Evolutionary conservation across 2,888 invertebrate genomes (phyloP).

Genomic region (Scaptomyza flava): DNA sequence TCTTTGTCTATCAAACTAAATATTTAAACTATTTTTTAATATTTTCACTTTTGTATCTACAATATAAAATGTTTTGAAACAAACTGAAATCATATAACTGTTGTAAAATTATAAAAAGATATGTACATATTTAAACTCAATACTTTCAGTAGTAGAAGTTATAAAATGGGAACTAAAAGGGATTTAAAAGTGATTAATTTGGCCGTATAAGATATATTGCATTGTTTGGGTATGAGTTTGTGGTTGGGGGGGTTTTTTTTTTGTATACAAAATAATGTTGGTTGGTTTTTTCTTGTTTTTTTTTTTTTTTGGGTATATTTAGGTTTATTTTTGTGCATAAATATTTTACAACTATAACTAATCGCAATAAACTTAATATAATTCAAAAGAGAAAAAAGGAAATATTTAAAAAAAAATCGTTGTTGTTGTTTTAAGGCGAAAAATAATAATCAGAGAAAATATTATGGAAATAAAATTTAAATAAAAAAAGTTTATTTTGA

Average conservation of each 20-base stretch:
- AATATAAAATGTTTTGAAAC: not conserved
- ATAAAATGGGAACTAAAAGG: not conserved
- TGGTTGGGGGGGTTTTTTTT: slow-evolving; percentile 11
- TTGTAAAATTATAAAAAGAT: not conserved
- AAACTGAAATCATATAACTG: not conserved
- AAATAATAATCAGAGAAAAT: slow-evolving; percentile 1
- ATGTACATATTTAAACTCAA: not conserved
- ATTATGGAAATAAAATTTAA: slow-evolving; percentile 8
- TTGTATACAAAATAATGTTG: slow-evolving; percentile 47
- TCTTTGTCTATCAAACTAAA: too few species aligned
- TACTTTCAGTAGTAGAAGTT: too few species aligned
- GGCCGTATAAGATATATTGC: not conserved
- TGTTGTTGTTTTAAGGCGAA: slow-evolving; percentile 36
- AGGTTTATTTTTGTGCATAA: slow-evolving; percentile 77
- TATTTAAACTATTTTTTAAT: too few species aligned
- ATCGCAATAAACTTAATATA: slow-evolving; percentile 66
- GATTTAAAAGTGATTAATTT: not conserved
- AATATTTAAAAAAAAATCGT: slow-evolving; percentile 38
- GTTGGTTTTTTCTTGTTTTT: slow-evolving; percentile 37
- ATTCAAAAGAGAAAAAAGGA: slow-evolving; percentile 35
- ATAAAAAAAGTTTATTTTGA: slow-evolving; percentile 11
- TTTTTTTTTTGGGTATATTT: slow-evolving; percentile 53
- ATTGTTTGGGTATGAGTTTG: slow-evolving; percentile 18
- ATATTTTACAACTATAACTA: slow-evolving; percentile 76
- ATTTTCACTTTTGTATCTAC: too few species aligned